phyloP scores from a whole-genome alignment of 2,888 invertebrate species.

The Capitulum mitella region DNA sequence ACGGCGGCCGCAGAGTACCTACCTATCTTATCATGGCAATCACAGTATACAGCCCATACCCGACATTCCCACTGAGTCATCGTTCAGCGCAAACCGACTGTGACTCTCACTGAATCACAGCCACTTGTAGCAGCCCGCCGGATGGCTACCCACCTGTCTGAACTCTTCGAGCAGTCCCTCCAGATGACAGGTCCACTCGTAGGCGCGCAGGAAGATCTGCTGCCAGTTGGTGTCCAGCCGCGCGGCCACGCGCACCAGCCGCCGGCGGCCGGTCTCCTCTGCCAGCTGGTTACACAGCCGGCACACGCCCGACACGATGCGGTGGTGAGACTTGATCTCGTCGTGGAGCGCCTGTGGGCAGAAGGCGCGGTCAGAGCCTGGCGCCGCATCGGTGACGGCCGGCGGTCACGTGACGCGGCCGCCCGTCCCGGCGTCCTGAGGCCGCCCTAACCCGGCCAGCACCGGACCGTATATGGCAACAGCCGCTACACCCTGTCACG shows the following conservation, averaged over 20 bases:
- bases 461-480: not conserved
- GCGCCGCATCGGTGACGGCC: too few relatives aligned
- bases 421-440: too few relatives aligned
- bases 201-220: constrained; percentile 73
- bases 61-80: too few relatives aligned
- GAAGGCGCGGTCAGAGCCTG: too few relatives aligned
- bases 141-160: constrained; percentile 22
- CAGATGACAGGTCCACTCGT: constrained; percentile 86
- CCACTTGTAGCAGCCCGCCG: too few relatives aligned
- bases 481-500: not conserved
- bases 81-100: too few relatives aligned
- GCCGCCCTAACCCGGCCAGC: not conserved
- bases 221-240: constrained; percentile 82
- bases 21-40: too few relatives aligned
- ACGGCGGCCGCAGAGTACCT: too few relatives aligned
- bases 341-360: constrained; percentile 13
- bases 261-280: not conserved
- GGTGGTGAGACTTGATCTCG: constrained; percentile 21
- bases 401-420: too few relatives aligned
- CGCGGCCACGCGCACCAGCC: constrained; percentile 51
- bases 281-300: not conserved
- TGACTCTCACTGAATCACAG: too few relatives aligned
- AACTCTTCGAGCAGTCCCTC: constrained; percentile 58
- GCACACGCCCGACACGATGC: constrained; percentile 9
- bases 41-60: too few relatives aligned